Conservation (phyloP, 64 coral and sea anemone species). For the Actinia equina region DNA sequence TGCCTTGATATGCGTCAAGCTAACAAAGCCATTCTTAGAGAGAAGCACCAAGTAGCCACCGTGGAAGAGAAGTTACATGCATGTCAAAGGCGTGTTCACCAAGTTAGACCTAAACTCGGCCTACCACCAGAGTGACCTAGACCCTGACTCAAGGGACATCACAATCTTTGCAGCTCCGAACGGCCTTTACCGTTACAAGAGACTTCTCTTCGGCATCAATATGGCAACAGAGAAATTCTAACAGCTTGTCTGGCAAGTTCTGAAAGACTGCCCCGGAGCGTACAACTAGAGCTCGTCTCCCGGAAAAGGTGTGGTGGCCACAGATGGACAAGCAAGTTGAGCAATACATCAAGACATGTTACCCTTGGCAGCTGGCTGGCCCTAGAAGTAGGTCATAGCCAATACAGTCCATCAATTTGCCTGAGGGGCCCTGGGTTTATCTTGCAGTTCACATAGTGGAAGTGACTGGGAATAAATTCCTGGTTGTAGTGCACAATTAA, state of each 20-base stretch:
- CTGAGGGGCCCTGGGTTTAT: background rate
- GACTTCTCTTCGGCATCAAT: slow-evolving; percentile 33
- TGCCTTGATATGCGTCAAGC: slow-evolving; percentile 31
- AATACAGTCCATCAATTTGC: slow-evolving; percentile 12
- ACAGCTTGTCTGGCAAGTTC: slow-evolving; percentile 41
- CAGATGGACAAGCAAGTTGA: no score
- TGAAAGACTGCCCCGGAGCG: slow-evolving; percentile 22
- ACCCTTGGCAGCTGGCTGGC: slow-evolving; percentile 26
- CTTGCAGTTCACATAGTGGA: slow-evolving; percentile 29
- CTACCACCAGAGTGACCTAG: slow-evolving; percentile 34
- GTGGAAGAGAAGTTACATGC: slow-evolving; percentile 35
- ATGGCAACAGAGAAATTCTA: slow-evolving; percentile 42
- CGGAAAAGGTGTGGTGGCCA: no score
- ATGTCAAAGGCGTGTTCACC: slow-evolving; percentile 19
- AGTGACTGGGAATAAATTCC: no score
- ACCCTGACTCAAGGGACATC: slow-evolving; percentile 37
- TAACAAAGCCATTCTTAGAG: slow-evolving; percentile 1
- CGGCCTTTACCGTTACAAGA: slow-evolving; percentile 23
- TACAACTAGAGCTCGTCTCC: slow-evolving; percentile 17
- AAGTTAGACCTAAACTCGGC: slow-evolving; percentile 46
- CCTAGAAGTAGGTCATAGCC: slow-evolving; percentile 18
- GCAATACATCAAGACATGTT: no score
- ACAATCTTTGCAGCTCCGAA: slow-evolving; percentile 32
- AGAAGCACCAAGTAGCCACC: background rate
- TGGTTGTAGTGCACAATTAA: no score